Conservation (phyloP, 2,113 vertebrate genomes). For the Ovis aries region ARS-UI_Ramb_v3.0 NC_056070.1:15297501-15298000, state of each 20-base stretch:
- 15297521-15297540: neutral
- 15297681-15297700: neutral
- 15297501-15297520: neutral
- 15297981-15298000: neutral
- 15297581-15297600: neutral
- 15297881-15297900: neutral
- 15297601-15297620: neutral
- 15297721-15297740: neutral
- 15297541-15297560: neutral
- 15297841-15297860: neutral
- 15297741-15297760: neutral
- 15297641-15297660: too few relatives aligned
- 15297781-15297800: neutral
- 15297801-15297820: neutral
- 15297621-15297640: neutral
- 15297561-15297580: neutral
- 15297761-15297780: neutral
- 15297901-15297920: neutral
- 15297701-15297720: neutral
- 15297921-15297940: neutral
- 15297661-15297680: neutral
- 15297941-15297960: neutral
- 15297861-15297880: neutral
- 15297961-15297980: neutral
- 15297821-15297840: neutral